phyloP scores from a whole-genome alignment of 2,113 vertebrate species.

The Pachypanchax playfairii region DNA sequence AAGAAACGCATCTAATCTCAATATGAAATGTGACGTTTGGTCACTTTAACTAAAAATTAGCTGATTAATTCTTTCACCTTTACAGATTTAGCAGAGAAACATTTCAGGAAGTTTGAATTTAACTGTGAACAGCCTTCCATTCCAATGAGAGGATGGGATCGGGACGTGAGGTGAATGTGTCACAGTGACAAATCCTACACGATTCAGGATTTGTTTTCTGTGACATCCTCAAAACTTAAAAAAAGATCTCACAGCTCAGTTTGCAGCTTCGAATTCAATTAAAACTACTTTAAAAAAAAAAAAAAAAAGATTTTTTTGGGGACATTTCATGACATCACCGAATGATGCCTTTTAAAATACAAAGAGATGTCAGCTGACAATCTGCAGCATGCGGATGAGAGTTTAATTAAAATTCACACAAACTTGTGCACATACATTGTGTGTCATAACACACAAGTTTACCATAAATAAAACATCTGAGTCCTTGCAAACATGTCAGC shows the following conservation, averaged over 20 bases:
- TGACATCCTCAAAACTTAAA: constrained; percentile 1
- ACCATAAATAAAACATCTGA: constrained; percentile 62
- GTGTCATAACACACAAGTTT: constrained; percentile 24
- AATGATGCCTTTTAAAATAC: neutral
- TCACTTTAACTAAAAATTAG: too few relatives aligned
- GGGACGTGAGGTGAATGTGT: neutral
- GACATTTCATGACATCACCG: neutral
- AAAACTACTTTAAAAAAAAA: too few relatives aligned
- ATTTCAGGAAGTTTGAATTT: too few relatives aligned
- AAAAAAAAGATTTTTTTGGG: neutral
- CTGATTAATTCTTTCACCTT: too few relatives aligned
- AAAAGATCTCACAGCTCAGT: neutral
- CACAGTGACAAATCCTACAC: constrained; percentile 6
- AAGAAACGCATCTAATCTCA: neutral
- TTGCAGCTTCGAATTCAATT: neutral
- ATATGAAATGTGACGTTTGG: too few relatives aligned
- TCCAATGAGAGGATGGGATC: neutral
- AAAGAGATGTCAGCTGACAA: neutral
- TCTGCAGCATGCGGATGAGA: neutral
- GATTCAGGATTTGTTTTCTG: neutral
- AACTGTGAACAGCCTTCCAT: neutral
- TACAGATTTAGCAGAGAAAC: too few relatives aligned
- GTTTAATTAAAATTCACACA: constrained; percentile 1
- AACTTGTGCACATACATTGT: constrained; percentile 14
- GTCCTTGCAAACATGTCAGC: constrained; percentile 22